Evolutionary conservation across 2,113 vertebrate genomes (phyloP).

Genomic region (Apodemus speciosus): DNA sequence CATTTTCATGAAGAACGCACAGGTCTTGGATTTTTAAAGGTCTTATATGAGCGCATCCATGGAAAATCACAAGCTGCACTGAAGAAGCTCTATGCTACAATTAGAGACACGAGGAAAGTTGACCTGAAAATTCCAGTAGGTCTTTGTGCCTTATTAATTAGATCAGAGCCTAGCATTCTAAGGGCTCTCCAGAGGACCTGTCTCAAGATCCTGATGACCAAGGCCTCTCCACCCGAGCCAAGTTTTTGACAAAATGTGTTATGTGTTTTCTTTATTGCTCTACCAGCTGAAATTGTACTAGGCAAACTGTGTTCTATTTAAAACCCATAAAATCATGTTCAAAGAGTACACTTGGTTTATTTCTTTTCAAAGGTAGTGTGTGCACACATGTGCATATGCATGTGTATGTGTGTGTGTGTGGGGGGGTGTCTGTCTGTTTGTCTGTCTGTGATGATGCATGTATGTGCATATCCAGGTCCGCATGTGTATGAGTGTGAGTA

Average conservation of each 20-base stretch:
- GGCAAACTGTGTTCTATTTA: neutral
- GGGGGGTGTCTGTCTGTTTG: neutral
- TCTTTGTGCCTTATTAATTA: neutral
- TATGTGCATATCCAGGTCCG: neutral
- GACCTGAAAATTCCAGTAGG: neutral
- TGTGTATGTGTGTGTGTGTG: neutral
- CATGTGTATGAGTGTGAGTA: neutral
- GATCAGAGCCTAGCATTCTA: neutral
- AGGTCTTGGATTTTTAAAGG: constrained; percentile 81
- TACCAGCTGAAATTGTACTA: neutral
- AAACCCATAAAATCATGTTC: neutral
- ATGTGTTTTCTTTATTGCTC: neutral
- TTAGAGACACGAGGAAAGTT: neutral
- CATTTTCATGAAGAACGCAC: constrained; percentile 80
- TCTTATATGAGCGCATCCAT: constrained; percentile 63
- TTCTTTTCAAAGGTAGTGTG: neutral
- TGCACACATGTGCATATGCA: neutral
- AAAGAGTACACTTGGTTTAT: constrained; percentile 1
- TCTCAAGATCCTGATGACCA: neutral
- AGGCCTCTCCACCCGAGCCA: neutral
- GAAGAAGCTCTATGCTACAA: neutral
- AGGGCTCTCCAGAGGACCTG: neutral
- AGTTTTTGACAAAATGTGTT: neutral
- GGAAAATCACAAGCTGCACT: constrained; percentile 52
- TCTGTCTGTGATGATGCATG: neutral